These are phyloP conservation scores for Drosophila pseudotakahashii DNA, from an alignment of 2,888 invertebrate genomes.

Conservation along the genomic window DNA sequence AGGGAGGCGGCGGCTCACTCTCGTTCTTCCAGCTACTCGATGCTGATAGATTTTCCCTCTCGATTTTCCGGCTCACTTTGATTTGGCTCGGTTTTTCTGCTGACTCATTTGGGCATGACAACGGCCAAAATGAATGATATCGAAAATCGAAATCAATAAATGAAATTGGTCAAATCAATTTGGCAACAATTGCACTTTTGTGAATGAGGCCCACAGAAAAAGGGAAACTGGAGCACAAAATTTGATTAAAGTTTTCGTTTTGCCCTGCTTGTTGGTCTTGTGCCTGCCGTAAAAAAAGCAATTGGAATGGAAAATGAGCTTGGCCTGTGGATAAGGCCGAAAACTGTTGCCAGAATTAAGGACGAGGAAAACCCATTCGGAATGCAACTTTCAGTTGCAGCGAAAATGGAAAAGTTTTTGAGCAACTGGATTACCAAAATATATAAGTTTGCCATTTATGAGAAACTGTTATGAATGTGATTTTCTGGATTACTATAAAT, in stretches of 20 bases:
- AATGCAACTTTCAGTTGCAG: constrained; percentile 8
- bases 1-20: constrained; percentile 35
- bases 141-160: constrained; percentile 78
- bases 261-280: constrained; percentile 13
- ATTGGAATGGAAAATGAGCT: constrained; percentile 31
- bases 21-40: constrained; percentile 29
- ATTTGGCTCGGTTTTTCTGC: constrained; percentile 47
- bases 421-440: constrained; percentile 3
- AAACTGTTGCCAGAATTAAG: constrained; percentile 18
- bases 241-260: constrained; percentile 64
- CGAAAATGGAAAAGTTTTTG: constrained; percentile 16
- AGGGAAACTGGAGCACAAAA: constrained; percentile 65
- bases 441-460: not conserved
- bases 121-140: constrained; percentile 70
- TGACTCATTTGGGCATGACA: constrained; percentile 74
- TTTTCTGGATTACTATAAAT: too few relatives aligned
- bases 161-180: constrained; percentile 79
- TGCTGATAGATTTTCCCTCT: constrained; percentile 43
- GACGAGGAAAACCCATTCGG: constrained; percentile 6
- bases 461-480: not conserved
- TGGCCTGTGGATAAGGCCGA: constrained; percentile 21
- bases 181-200: constrained; percentile 78
- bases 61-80: constrained; percentile 32
- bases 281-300: constrained; percentile 21
- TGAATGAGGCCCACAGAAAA: constrained; percentile 33